Base-by-base conservation (phyloP, 2,113 vertebrate species). In the Ammospiza nelsoni region DNA sequence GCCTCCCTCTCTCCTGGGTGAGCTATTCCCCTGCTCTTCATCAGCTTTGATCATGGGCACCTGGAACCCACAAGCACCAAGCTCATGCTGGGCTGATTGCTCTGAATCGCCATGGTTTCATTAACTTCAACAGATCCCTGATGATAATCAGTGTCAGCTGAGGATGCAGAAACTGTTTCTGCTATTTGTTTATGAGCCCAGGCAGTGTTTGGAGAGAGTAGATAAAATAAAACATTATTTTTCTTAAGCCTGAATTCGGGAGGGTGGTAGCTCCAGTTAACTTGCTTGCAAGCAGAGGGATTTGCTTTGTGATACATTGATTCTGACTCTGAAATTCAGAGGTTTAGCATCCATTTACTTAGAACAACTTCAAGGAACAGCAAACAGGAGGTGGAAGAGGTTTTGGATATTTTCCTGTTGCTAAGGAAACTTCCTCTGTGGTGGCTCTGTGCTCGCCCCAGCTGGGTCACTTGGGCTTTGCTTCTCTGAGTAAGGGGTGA, bases 341-440 rank as follows among this genome's bases (percentile, higher is more conserved):
- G 74, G 41, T 82, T 97, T 79, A 94, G 81, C 93, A 94, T 94
- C 86, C 92, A 57, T 63, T 96, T 43, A 28, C 35, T 94, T 58
- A 90, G 84, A 74, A 76, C 82, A 89, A 87, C 92, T 93, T 95
- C 95, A 90, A 96, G 86, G 86, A 93, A 79, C 7, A 83, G 27
- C 1, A 9, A 97, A 85, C 74, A 90, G 87, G 39, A 95, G 92
- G 77, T 84, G 76, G 76, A 93, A 92, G 86, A 92, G 23, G 52
- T 68, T 89, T 93, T 71, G 89, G 88, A 78, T 96, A 87, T 91
- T 97, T 97, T 93, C 12, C 21, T 83, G 84, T 97, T 98, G 95
- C 97, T 95, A 96, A 84, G 95, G 96, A 54, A 95, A 97, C 91
- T 88, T 58, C 66, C 82, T 96, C 43, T 1, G 54, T 52, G 83